Percentiles rank a stretch among this genome's conserved stretches.
Conservation (phyloP, 2,113 vertebrate genomes). For the Tyto alba region DNA sequence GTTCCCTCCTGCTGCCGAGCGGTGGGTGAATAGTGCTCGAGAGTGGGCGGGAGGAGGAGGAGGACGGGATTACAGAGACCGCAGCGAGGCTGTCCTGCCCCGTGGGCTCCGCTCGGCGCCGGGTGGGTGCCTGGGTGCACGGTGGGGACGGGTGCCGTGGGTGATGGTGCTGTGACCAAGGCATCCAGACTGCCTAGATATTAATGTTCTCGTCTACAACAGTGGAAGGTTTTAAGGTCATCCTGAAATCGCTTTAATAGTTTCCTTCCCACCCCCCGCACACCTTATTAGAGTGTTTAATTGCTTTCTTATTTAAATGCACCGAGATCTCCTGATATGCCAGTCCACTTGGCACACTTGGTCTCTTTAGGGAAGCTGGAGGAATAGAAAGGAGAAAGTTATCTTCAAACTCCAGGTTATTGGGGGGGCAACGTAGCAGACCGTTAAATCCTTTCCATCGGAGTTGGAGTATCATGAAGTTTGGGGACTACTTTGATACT, state of each 20-base stretch:
- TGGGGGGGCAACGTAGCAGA: rapidly evolving
- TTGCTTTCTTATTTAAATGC: constrained; percentile 1
- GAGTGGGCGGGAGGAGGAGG: rapidly evolving
- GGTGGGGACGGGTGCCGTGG: neutral
- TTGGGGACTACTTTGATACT: neutral
- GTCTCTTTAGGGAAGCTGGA: neutral
- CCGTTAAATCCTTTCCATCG: neutral
- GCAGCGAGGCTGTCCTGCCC: neutral
- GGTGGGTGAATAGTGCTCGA: rapidly evolving
- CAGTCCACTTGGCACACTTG: neutral
- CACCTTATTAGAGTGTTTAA: neutral
- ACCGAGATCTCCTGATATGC: neutral
- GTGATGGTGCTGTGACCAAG: rapidly evolving
- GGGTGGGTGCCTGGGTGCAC: rapidly evolving
- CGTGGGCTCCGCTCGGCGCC: neutral
- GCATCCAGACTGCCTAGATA: neutral
- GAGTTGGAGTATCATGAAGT: neutral
- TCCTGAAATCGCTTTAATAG: neutral
- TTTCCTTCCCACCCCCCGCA: neutral
- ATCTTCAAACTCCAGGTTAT: neutral
- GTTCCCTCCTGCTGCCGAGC: rapidly evolving
- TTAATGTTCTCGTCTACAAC: rapidly evolving
- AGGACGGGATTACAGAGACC: no score
- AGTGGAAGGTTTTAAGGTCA: neutral
- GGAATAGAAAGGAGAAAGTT: neutral